phyloP scores from a whole-genome alignment of 2,888 invertebrate genomes.

The Argyresthia goedartella region DNA sequence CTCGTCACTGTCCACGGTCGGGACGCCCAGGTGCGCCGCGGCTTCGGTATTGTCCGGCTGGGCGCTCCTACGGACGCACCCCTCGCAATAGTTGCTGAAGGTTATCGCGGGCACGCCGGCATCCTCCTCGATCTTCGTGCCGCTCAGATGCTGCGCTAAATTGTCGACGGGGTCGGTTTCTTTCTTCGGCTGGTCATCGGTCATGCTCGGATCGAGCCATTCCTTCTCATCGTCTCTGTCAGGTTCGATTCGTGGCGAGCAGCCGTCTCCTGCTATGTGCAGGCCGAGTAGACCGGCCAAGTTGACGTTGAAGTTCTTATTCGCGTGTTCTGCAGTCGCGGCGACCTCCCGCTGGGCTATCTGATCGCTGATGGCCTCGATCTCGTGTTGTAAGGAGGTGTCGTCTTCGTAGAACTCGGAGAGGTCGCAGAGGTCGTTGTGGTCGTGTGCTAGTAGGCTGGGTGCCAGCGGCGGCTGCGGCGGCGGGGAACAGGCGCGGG shows the following conservation, averaged over 20 bases:
- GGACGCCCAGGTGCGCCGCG: slow-evolving; percentile 54
- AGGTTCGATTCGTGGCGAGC: slow-evolving; percentile 39
- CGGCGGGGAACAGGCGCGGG: slow-evolving; percentile 21
- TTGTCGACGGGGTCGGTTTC: slow-evolving; percentile 33
- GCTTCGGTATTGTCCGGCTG: slow-evolving; percentile 42
- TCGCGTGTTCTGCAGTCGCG: slow-evolving; percentile 19
- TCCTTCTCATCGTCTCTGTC: slow-evolving; percentile 38
- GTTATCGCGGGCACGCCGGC: slow-evolving; percentile 58
- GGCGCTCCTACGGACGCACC: slow-evolving; percentile 29
- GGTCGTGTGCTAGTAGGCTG: slow-evolving; percentile 39
- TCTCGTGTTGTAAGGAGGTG: slow-evolving; percentile 38
- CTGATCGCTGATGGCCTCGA: slow-evolving; percentile 46
- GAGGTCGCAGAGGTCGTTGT: slow-evolving; percentile 52
- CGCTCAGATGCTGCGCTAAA: slow-evolving; percentile 41
- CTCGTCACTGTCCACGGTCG: slow-evolving; percentile 52
- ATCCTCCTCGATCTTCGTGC: slow-evolving; percentile 48
- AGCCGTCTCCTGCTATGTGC: slow-evolving; percentile 45
- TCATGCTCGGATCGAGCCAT: slow-evolving; percentile 62
- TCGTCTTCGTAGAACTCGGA: slow-evolving; percentile 67
- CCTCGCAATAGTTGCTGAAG: slow-evolving; percentile 62
- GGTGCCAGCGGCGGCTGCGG: slow-evolving; percentile 12
- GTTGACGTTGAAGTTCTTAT: slow-evolving; percentile 52
- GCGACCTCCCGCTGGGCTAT: slow-evolving; percentile 38
- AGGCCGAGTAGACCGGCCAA: slow-evolving; percentile 50
- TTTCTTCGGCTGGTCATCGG: slow-evolving; percentile 36